Evolutionary conservation across 2,113 vertebrate species (phyloP), one percentile per base, ranked within the genome.

Genomic region (Clarias gariepinus): DNA sequence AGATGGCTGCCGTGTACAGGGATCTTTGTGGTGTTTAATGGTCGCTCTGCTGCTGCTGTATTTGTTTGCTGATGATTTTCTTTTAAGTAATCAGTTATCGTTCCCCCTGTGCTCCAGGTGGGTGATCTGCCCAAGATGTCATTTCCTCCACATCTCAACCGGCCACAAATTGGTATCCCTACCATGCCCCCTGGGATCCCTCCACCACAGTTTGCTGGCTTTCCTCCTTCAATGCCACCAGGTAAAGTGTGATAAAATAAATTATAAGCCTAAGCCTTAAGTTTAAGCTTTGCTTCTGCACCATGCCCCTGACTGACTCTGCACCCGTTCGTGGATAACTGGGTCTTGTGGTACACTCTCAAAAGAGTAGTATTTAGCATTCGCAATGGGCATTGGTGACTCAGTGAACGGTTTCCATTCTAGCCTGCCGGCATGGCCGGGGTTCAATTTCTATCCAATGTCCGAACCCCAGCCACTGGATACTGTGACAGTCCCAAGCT

Each of bases 91-190:
- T 16, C n/a, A 60, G 30, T 25, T 81, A 41, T 53, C 41, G 28
- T 66, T 16, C 3, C 91, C 91, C 83, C 79, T 89, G 87, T 93
- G 81, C 66, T 82, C 79, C 86, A 99, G 98, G 95, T 95, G 90
- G 90, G 90, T 94, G 92, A 93, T 88, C 90, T 90, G 92, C 30
- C 86, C 90, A 96, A 92, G 91, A 99, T 99, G 98, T 99, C 98
- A 86, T 99, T 98, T 78, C 98, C 98, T 88, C 98, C 98, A 92
- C 98, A 99, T 93, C 95, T 99, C 91, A 99, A 98, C 94, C 98
- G 98, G 89, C 96, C 97, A 90, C 96, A 96, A 6, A 96, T 97
- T 94, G 96, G 96, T 90, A 97, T 97, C 91, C 96, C 96, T 82
- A 92, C 98, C 0, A 95, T 99, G 92, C 98, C 98, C 11, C 98